Evolutionary conservation across 2,113 vertebrate species (phyloP).

Genomic region (Camelus dromedarius): DNA sequence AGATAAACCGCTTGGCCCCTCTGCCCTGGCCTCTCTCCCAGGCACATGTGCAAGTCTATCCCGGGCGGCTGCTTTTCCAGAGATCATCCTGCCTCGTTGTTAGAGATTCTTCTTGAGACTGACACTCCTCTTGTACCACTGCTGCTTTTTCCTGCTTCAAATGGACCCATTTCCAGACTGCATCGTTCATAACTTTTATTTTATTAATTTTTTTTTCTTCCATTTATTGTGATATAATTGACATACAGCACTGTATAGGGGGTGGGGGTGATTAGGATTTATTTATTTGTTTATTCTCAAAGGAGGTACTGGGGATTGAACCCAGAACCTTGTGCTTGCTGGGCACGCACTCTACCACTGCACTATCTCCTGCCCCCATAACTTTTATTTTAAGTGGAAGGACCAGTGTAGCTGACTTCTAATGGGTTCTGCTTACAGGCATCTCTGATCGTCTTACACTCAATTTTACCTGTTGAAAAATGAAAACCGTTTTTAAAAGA

Average conservation of each 20-base stretch:
- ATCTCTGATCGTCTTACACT: not conserved
- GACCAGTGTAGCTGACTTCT: not conserved
- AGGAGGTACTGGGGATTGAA: too few species aligned
- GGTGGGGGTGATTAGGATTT: too few species aligned
- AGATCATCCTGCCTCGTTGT: not conserved
- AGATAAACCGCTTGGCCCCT: not conserved
- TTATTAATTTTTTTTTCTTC: too few species aligned
- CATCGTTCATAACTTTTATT: not conserved
- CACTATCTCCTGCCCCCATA: not conserved
- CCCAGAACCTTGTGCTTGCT: too few species aligned
- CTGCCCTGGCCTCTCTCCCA: not conserved
- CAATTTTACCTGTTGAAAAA: not conserved
- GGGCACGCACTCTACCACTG: too few species aligned
- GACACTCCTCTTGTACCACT: accelerated
- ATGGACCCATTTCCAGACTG: not conserved
- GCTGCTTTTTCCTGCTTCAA: not conserved
- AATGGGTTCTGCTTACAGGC: not conserved
- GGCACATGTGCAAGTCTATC: not conserved
- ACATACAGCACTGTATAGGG: too few species aligned
- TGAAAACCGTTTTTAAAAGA: not conserved
- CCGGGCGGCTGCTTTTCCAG: not conserved
- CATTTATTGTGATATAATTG: too few species aligned
- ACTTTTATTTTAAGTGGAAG: not conserved
- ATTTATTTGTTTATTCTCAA: too few species aligned
- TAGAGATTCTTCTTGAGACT: not conserved